Conservation (phyloP, 2,113 vertebrate species). For the Ascaphus truei region DNA sequence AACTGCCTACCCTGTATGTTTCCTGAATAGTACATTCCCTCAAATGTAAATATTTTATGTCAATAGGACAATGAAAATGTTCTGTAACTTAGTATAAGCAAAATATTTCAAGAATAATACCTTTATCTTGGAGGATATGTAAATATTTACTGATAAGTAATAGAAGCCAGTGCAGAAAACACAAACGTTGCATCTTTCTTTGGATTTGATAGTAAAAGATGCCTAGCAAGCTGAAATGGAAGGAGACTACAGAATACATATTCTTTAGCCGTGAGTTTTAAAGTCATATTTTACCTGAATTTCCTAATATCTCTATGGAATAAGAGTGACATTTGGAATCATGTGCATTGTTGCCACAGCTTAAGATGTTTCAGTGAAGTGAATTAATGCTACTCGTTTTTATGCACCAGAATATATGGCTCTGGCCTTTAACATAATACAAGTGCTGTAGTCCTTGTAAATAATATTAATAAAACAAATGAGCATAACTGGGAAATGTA, state of each 20-base stretch:
- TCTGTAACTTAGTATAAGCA: neutral
- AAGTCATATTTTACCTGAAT: neutral
- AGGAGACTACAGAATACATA: neutral
- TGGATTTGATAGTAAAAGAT: constrained; percentile 8
- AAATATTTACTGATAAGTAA: constrained; percentile 9
- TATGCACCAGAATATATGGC: neutral
- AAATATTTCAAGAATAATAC: constrained; percentile 6
- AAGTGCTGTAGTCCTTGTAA: neutral
- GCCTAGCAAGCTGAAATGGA: constrained; percentile 18
- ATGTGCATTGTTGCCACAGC: neutral
- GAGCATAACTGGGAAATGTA: no score
- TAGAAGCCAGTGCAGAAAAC: neutral
- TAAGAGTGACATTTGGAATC: neutral
- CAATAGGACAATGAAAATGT: neutral
- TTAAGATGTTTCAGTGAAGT: neutral
- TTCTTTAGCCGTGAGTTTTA: neutral
- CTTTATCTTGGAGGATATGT: constrained; percentile 5
- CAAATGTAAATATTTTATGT: neutral
- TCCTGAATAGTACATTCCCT: neutral
- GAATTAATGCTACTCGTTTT: neutral
- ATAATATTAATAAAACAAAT: neutral
- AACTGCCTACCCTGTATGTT: neutral
- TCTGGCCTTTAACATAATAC: constrained; percentile 1
- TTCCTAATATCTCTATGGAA: neutral
- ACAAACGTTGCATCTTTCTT: constrained; percentile 20